phyloP scores from a whole-genome alignment of 1,140 invertebrate species.

The Drosophila parabipectinata region DNA sequence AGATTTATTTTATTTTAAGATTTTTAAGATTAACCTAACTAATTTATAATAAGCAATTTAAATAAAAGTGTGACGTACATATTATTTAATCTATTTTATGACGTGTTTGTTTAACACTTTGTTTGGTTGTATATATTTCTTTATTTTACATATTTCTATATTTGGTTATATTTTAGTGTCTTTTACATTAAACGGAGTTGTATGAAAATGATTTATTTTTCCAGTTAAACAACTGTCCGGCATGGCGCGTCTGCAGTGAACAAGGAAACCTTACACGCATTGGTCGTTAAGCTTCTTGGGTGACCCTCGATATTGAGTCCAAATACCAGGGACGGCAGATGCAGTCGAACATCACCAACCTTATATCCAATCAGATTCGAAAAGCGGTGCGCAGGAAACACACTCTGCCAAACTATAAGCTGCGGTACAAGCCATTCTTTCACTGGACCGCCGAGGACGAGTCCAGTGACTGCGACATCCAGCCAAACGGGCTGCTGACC shows the following conservation, averaged over 20 bases:
- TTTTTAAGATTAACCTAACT: no score
- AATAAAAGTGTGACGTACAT: no score
- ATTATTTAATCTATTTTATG: no score
- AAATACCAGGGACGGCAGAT: slow-evolving; percentile 95
- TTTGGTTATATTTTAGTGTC: background rate
- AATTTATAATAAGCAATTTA: background rate
- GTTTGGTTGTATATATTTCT: no score
- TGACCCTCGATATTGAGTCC: slow-evolving; percentile 95
- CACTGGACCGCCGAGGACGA: slow-evolving; percentile 89
- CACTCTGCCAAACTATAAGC: slow-evolving; percentile 96
- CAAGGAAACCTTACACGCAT: slow-evolving; percentile 95
- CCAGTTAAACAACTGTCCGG: slow-evolving; percentile 93
- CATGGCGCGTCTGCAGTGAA: slow-evolving; percentile 92
- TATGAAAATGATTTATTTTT: background rate
- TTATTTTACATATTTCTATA: background rate
- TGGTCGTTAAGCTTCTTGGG: slow-evolving; percentile 96
- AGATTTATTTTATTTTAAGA: no score
- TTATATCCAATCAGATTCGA: slow-evolving; percentile 95
- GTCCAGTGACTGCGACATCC: slow-evolving; percentile 83
- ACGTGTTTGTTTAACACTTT: no score
- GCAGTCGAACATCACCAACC: slow-evolving; percentile 93
- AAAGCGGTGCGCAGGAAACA: slow-evolving; percentile 94
- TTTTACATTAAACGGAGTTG: background rate
- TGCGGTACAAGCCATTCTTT: slow-evolving; percentile 95
- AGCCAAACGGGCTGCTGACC: slow-evolving; percentile 90